Evolutionary conservation across 2,888 invertebrate species (phyloP).

Genomic region (Polia nebulosa): DNA sequence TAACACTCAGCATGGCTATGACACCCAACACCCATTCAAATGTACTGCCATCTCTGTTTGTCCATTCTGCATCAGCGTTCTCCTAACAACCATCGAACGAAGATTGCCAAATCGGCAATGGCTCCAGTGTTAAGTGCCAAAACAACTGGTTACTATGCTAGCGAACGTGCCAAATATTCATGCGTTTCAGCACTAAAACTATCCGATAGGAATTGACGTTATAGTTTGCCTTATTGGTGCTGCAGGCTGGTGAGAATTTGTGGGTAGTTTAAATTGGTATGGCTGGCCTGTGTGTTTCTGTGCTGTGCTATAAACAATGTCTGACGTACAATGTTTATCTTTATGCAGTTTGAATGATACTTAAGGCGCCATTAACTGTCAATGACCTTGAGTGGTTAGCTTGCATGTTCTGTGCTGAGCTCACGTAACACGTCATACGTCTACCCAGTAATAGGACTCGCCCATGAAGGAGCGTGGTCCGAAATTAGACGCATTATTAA

Average conservation of each 20-base stretch:
- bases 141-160: conserved; percentile 74
- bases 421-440: too few relatives aligned
- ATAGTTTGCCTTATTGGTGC: conserved; percentile 62
- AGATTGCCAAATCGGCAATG: conserved; percentile 83
- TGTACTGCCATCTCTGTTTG: conserved; percentile 38
- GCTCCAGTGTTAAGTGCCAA: conserved; percentile 77
- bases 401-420: too few relatives aligned
- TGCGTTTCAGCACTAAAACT: conserved; percentile 71
- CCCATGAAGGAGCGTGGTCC: too few relatives aligned
- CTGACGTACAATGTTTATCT: background rate
- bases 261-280: conserved; percentile 24
- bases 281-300: background rate
- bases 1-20: conserved; percentile 33
- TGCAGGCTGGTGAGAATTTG: conserved; percentile 36
- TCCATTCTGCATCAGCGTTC: conserved; percentile 73
- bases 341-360: background rate
- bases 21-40: conserved; percentile 31
- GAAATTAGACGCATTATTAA: too few relatives aligned
- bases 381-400: too few relatives aligned
- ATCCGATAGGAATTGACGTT: conserved; percentile 64
- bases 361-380: too few relatives aligned
- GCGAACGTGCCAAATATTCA: conserved; percentile 77
- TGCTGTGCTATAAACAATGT: background rate
- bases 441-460: too few relatives aligned
- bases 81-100: conserved; percentile 75